Base-by-base conservation (phyloP, 2,113 vertebrate species). In the Hippocampus mohnikei region DNA sequence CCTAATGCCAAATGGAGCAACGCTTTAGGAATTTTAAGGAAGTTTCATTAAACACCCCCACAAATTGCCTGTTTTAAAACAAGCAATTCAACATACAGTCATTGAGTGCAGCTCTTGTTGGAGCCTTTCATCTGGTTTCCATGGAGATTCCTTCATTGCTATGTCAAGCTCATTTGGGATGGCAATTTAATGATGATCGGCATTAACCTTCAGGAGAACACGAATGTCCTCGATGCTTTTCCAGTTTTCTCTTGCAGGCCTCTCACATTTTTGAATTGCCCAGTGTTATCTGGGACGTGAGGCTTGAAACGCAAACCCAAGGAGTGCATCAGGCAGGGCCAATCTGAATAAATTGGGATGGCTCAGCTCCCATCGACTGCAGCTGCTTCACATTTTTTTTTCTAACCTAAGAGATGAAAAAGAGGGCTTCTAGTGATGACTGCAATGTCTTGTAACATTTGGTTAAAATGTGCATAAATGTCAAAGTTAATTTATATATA, bases 291-390 rank as follows among this genome's bases (percentile, higher is more conserved):
- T 9, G 77, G 79, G 82, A 84, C 70, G 67, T 73, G 50, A n/a
- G 33, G 63, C 63, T 77, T 81, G 87, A 79, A 85, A 85, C 82
- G 83, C 76, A 5, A 79, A 64, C 37, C 58, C 66, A 1, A 59
- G 70, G 55, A 77, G 73, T 75, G 82, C 83, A 80, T 88, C 81
- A 81, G 84, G 81, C 72, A 79, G 71, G 69, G 85, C 85, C 84
- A 84, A 87, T 89, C 87, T 85, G 85, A 89, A 82, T 87, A 86
- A 89, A 90, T 89, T 85, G 83, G 80, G 76, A 80, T 73, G 73
- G 76, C 69, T 86, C 65, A 69, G 80, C 75, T 85, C 83, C 83
- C 74, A 84, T 87, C 74, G 76, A 82, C 76, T 80, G 75, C 87
- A 88, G 84, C 82, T 87, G 83, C 79, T 86, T 70, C 68, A 80